Conservation (phyloP, 2,888 invertebrate genomes). For the Cheilosia vulpina region DNA sequence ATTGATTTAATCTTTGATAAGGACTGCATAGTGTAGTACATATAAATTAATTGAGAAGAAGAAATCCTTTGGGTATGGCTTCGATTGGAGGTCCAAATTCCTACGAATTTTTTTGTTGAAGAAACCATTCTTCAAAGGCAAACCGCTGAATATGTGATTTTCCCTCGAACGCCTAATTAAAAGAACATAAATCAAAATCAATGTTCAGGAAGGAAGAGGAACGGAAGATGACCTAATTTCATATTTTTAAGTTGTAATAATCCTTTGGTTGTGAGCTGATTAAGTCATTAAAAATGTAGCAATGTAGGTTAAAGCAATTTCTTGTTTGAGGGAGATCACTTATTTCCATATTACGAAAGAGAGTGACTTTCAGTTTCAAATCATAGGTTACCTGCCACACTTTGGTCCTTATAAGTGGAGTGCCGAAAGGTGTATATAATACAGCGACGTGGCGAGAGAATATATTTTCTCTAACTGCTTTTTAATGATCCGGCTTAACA, state of each 20-base stretch:
- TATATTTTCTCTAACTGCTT: too few species aligned
- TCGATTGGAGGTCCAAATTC: not conserved
- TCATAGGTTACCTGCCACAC: too few species aligned
- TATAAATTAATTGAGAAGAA: constrained; percentile 12
- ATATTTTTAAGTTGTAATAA: not conserved
- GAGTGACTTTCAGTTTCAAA: too few species aligned
- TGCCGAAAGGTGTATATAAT: too few species aligned
- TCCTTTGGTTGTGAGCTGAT: constrained; percentile 24
- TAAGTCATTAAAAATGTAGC: constrained; percentile 47
- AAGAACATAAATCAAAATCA: constrained; percentile 51
- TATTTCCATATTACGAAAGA: too few species aligned
- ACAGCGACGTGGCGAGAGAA: too few species aligned
- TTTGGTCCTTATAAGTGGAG: too few species aligned
- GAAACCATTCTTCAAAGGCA: constrained; percentile 23
- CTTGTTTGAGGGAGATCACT: too few species aligned
- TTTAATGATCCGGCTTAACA: too few species aligned
- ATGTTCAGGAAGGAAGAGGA: constrained; percentile 15
- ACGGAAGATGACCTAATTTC: constrained; percentile 1
- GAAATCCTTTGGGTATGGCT: not conserved
- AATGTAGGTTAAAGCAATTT: not conserved
- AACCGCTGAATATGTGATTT: not conserved
- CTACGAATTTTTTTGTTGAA: constrained; percentile 10
- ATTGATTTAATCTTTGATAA: constrained; percentile 68
- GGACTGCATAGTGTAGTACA: constrained; percentile 29
- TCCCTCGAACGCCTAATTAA: constrained; percentile 47